phyloP scores from a whole-genome alignment of 2,888 invertebrate species.

The Macrophya alboannulata region DNA sequence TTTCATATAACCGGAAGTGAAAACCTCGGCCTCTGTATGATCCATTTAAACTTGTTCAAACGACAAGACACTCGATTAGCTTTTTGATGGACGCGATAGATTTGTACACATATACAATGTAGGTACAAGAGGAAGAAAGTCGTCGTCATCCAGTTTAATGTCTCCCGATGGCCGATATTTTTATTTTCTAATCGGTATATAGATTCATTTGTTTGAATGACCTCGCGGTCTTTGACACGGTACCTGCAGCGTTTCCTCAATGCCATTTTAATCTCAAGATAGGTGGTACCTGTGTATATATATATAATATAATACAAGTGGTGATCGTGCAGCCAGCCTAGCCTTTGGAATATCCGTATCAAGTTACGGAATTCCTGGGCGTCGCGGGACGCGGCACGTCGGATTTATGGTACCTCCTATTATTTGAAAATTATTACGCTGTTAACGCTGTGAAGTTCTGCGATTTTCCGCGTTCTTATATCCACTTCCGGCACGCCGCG shows the following conservation, averaged over 20 bases:
- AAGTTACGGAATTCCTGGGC: conserved; percentile 47
- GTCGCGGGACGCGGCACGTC: conserved; percentile 35
- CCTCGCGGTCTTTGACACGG: conserved; percentile 23
- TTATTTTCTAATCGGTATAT: background rate
- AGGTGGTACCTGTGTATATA: too few relatives aligned
- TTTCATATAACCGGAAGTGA: conserved; percentile 40
- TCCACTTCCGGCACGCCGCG: background rate
- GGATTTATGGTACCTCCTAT: conserved; percentile 41
- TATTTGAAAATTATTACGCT: conserved; percentile 46
- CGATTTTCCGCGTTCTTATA: conserved; percentile 14
- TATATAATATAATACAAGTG: background rate
- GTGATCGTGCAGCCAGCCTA: background rate
- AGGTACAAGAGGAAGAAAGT: background rate
- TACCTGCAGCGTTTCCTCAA: background rate
- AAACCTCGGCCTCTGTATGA: background rate
- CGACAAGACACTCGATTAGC: background rate
- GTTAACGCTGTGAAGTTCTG: conserved; percentile 25
- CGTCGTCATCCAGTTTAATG: conserved; percentile 16
- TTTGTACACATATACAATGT: background rate
- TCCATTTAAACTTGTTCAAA: conserved; percentile 28
- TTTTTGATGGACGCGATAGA: conserved; percentile 43
- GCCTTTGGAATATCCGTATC: conserved; percentile 44
- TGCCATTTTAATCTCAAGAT: background rate
- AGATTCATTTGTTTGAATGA: conserved; percentile 36
- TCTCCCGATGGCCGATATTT: conserved; percentile 28